Evolutionary conservation across 2,797 vertebrate genomes (phyloP).

Genomic region (Melanotaenia nigrans): DNA sequence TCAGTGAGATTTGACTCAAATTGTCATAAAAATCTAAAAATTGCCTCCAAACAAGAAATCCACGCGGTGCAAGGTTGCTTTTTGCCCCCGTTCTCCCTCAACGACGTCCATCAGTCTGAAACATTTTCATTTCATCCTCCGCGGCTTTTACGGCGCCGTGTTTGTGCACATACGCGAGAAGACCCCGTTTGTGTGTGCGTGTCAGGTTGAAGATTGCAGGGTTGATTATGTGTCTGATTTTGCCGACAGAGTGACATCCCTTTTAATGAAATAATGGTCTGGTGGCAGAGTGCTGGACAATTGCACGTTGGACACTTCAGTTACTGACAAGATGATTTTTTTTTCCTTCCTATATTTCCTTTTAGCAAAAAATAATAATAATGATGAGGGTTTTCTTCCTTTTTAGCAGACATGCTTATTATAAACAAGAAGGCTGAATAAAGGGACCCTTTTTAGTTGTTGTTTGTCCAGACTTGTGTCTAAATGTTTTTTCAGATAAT

Average conservation of each 20-base stretch:
- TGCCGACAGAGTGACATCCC: slow-evolving; percentile 75
- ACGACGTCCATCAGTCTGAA: slow-evolving; percentile 36
- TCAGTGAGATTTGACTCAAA: slow-evolving; percentile 8
- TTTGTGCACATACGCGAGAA: slow-evolving; percentile 38
- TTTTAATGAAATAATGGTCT: slow-evolving; percentile 84
- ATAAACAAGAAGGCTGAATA: slow-evolving; percentile 71
- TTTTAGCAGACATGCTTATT: slow-evolving; percentile 58
- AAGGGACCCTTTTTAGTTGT: slow-evolving; percentile 61
- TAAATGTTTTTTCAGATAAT: slow-evolving; percentile 73
- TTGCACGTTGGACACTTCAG: slow-evolving; percentile 81
- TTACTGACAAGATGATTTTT: slow-evolving; percentile 73
- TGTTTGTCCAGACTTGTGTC: slow-evolving; percentile 47
- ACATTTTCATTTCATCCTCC: slow-evolving; percentile 58
- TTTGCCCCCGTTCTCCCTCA: slow-evolving; percentile 37
- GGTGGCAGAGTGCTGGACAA: slow-evolving; percentile 71
- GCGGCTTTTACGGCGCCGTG: slow-evolving; percentile 26
- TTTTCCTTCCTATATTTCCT: slow-evolving; percentile 37
- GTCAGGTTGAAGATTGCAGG: slow-evolving; percentile 56
- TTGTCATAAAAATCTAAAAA: slow-evolving; percentile 24
- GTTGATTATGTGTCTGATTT: slow-evolving; percentile 77
- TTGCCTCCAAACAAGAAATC: slow-evolving; percentile 20
- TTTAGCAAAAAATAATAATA: slow-evolving; percentile 32
- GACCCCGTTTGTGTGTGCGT: slow-evolving; percentile 7
- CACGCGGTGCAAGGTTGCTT: not conserved
- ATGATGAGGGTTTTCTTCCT: slow-evolving; percentile 48